Conservation (phyloP, 2,888 invertebrate genomes). For the Dryocosmus kuriphilus region DNA sequence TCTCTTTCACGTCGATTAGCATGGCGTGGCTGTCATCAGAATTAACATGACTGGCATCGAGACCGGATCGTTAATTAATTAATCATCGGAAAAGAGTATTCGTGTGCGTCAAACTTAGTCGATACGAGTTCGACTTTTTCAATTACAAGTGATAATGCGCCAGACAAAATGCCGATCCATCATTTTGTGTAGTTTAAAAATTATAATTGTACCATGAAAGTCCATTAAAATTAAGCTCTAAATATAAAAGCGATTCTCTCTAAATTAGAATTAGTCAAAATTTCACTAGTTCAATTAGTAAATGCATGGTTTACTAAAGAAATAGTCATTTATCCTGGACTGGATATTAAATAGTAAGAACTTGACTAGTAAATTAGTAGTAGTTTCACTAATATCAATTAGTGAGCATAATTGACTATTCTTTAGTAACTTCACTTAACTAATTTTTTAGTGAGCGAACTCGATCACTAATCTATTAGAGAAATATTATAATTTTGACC, state of each 20-base stretch:
- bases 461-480: no score
- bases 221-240: background rate
- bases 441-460: no score
- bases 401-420: no score
- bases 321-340: no score
- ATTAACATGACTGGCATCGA: conserved; percentile 52
- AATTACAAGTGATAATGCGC: background rate
- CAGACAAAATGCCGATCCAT: background rate
- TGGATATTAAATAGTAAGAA: no score
- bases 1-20: conserved; percentile 42
- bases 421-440: no score
- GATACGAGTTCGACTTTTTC: background rate
- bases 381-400: no score
- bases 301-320: no score
- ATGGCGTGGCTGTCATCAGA: conserved; percentile 45
- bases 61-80: conserved; percentile 57
- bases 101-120: background rate
- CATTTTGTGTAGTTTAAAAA: background rate
- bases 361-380: no score
- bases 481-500: no score
- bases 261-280: no score
- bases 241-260: background rate
- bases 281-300: no score
- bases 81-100: conserved; percentile 48
- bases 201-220: background rate